Conservation (phyloP, 2,797 vertebrate species). For the Florisuga fusca region DNA sequence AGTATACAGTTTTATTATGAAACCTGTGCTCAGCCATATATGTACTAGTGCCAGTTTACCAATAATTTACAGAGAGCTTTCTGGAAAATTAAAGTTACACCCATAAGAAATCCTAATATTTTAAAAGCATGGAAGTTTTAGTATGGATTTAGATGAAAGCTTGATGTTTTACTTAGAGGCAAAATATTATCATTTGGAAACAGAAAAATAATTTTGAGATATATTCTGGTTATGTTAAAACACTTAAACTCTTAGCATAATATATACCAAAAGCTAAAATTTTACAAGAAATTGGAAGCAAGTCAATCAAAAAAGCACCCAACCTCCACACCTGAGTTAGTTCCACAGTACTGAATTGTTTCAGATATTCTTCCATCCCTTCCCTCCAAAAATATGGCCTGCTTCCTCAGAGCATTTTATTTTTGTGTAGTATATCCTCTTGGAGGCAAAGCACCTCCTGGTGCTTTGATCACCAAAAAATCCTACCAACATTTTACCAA, state of each 20-base stretch:
- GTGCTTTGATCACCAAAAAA: not conserved
- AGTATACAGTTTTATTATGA: not conserved
- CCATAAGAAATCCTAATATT: not conserved
- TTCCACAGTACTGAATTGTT: not conserved
- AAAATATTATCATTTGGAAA: not conserved
- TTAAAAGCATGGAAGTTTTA: not conserved
- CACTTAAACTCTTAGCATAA: not conserved
- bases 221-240: not conserved
- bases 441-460: no score
- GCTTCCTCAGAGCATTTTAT: not conserved
- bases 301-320: not conserved
- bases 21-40: not conserved
- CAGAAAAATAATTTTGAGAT: not conserved
- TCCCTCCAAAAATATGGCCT: not conserved
- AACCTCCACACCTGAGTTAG: not conserved
- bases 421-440: not conserved
- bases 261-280: not conserved
- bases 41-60: not conserved
- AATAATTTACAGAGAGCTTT: not conserved
- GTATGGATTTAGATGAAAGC: not conserved
- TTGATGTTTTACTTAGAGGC: not conserved
- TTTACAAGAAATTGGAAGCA: not conserved
- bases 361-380: not conserved
- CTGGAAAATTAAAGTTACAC: not conserved
- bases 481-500: fast-evolving